Evolutionary conservation across 2,797 vertebrate genomes (phyloP).

Genomic region (Halcyon smyrnensis): DNA sequence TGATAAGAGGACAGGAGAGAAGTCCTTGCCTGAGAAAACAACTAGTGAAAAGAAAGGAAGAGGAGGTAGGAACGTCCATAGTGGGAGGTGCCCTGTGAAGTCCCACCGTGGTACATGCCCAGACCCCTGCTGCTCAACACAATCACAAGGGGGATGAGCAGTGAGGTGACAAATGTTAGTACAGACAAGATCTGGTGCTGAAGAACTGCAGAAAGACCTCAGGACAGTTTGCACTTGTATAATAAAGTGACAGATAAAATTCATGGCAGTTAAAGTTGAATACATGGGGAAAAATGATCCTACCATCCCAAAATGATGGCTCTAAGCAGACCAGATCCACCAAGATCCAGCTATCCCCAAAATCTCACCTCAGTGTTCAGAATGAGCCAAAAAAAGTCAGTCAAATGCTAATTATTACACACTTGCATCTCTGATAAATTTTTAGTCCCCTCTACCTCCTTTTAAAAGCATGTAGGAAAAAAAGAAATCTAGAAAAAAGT

Average conservation of each 20-base stretch:
- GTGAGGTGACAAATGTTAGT: background rate
- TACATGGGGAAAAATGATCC: background rate
- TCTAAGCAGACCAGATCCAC: background rate
- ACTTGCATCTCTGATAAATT: background rate
- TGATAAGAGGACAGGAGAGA: background rate
- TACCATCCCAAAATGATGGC: background rate
- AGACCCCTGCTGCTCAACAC: background rate
- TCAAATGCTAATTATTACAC: background rate
- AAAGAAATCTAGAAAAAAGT: background rate
- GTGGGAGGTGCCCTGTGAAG: background rate
- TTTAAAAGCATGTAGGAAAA: background rate
- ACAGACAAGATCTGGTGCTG: background rate
- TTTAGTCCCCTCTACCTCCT: background rate
- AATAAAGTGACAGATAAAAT: background rate
- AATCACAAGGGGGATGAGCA: background rate
- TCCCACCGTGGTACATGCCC: fast-evolving
- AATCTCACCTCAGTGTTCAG: background rate
- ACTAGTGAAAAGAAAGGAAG: background rate
- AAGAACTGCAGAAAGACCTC: background rate
- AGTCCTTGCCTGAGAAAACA: background rate
- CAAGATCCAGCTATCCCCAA: background rate
- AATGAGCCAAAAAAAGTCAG: background rate
- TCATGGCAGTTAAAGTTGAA: background rate
- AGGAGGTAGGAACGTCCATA: fast-evolving
- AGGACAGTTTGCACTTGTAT: background rate